A percentile compares a stretch with the other conserved stretches of the same genome.
phyloP scores from a whole-genome alignment of 1,140 invertebrate species.

The Caenorhabditis tropicalis region DNA sequence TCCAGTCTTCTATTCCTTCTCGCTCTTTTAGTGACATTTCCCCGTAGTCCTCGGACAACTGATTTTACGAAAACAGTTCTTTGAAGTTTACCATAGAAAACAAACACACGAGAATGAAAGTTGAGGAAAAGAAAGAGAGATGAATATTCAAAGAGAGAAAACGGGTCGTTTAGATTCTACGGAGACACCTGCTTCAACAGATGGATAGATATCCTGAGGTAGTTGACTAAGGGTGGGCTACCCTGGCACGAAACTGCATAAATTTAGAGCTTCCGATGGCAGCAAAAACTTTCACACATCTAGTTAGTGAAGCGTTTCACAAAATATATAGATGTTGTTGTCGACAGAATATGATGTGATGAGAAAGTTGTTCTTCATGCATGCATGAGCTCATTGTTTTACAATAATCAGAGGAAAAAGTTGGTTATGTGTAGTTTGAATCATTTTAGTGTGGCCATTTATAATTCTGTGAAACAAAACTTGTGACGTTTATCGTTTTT shows the following conservation, averaged over 20 bases:
- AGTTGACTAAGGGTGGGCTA: neutral
- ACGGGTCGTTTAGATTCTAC: neutral
- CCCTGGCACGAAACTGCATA: constrained; percentile 13
- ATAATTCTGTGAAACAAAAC: too few relatives aligned
- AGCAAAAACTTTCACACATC: constrained; percentile 9
- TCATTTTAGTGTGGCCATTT: too few relatives aligned
- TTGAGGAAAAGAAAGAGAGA: neutral
- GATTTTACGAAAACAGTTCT: too few relatives aligned
- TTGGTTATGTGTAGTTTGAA: too few relatives aligned
- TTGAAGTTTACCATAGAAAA: too few relatives aligned
- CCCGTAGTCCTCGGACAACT: too few relatives aligned
- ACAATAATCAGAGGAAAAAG: too few relatives aligned
- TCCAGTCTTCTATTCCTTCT: neutral
- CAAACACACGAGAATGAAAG: neutral
- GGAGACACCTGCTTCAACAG: constrained; percentile 2
- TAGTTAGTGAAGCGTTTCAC: neutral
- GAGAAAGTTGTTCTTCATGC: too few relatives aligned
- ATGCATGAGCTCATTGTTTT: too few relatives aligned
- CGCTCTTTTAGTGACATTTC: neutral
- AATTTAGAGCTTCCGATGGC: constrained; percentile 8
- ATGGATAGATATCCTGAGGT: constrained; percentile 29
- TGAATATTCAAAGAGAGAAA: neutral
- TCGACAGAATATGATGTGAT: neutral
- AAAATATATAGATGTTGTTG: neutral
- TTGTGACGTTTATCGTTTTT: neutral